Conservation (phyloP, 2,797 vertebrate species). For the Sebastes baramenuke region DNA sequence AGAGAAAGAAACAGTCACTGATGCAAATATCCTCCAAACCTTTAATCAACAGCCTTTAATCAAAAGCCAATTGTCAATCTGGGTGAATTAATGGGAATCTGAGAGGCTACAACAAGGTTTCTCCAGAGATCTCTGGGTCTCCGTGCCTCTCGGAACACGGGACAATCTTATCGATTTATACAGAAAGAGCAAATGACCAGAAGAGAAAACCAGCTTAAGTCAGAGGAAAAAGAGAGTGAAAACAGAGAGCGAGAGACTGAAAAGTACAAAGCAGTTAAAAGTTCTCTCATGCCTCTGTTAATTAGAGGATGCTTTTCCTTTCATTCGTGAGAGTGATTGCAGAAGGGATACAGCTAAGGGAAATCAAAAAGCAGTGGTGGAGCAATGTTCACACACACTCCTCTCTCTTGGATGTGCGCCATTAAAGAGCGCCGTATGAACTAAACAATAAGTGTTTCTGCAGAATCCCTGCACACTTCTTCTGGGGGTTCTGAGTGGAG, state of each 20-base stretch:
- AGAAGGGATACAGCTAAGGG: constrained; percentile 36
- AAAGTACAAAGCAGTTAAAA: constrained; percentile 14
- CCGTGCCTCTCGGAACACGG: background rate
- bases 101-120: constrained; percentile 9
- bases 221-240: background rate
- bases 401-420: background rate
- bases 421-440: constrained; percentile 19
- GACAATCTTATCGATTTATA: background rate
- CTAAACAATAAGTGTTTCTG: constrained; percentile 18
- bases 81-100: constrained; percentile 42
- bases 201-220: constrained; percentile 3
- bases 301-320: constrained; percentile 52
- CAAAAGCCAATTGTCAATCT: constrained; percentile 56
- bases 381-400: background rate
- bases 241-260: background rate
- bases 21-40: constrained; percentile 37
- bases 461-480: background rate
- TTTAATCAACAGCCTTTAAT: constrained; percentile 68
- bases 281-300: constrained; percentile 31
- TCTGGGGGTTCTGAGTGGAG: background rate
- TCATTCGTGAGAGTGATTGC: constrained; percentile 29
- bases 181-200: constrained; percentile 4
- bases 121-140: constrained; percentile 23
- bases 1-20: constrained; percentile 16
- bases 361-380: constrained; percentile 37